Conservation (phyloP, 2,113 vertebrate species). For the Nibea coibor region DNA sequence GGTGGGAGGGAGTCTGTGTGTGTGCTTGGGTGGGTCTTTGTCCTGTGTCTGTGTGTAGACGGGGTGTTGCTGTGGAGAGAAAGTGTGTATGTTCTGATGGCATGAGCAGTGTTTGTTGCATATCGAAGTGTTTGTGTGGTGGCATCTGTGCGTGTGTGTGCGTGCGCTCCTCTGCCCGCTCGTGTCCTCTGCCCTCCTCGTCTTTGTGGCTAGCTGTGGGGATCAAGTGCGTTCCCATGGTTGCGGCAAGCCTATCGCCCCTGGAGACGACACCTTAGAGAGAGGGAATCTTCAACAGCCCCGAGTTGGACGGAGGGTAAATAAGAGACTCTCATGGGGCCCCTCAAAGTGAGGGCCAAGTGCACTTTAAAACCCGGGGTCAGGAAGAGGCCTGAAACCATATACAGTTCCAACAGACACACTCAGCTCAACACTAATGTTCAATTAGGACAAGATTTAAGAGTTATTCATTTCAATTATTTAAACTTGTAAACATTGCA, state of each 20-base stretch:
- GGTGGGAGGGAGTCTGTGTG: neutral
- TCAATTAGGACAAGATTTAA: neutral
- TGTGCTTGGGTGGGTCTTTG: neutral
- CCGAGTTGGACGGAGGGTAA: conserved; percentile 45
- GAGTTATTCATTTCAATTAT: neutral
- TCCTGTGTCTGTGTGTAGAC: neutral
- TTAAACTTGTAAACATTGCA: too few relatives aligned
- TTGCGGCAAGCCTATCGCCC: conserved; percentile 57
- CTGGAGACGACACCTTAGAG: conserved; percentile 56
- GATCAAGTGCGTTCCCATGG: conserved; percentile 76
- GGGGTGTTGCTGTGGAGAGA: neutral
- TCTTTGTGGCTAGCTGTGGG: conserved; percentile 61
- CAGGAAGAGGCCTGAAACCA: conserved; percentile 52
- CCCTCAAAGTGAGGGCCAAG: conserved; percentile 47
- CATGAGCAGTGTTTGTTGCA: neutral
- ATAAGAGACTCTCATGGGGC: conserved; percentile 56
- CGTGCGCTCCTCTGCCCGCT: neutral
- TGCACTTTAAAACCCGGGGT: conserved; percentile 45
- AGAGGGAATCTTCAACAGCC: conserved; percentile 67
- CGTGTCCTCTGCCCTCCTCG: conserved; percentile 46
- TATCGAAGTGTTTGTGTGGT: neutral
- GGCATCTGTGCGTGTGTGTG: conserved; percentile 6
- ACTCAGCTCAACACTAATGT: neutral
- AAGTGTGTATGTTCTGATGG: neutral
- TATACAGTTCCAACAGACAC: conserved; percentile 22